These are phyloP conservation scores for Plodia interpunctella DNA, from an alignment of 1,140 invertebrate species.

Conservation along the genomic window DNA sequence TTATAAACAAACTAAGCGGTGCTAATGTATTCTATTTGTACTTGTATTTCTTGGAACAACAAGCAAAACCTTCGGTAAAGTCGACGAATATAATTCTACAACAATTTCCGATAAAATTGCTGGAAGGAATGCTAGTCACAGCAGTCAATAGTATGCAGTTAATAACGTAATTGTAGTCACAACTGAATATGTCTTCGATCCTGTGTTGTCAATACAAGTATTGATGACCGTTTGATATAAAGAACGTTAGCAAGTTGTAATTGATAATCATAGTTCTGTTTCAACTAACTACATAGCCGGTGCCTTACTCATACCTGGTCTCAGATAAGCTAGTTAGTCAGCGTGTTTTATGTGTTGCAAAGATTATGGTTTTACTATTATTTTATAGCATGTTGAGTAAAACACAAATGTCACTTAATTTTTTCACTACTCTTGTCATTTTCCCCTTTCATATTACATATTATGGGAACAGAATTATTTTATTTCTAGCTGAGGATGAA, in stretches of 20 bases:
- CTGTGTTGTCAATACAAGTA: neutral
- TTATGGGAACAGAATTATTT: too few relatives aligned
- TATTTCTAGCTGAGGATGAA: too few relatives aligned
- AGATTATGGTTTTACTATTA: neutral
- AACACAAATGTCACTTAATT: too few relatives aligned
- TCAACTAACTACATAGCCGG: neutral
- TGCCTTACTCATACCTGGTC: slow-evolving; percentile 27
- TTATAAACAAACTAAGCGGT: neutral
- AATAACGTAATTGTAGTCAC: neutral
- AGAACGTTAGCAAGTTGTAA: neutral
- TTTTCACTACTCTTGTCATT: too few relatives aligned
- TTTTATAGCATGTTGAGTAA: neutral
- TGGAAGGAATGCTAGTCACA: neutral
- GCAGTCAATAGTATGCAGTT: neutral
- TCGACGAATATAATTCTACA: neutral
- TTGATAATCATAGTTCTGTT: neutral
- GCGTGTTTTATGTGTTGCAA: neutral
- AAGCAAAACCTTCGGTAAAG: neutral
- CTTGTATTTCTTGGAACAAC: neutral
- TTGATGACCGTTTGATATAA: neutral
- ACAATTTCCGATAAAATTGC: neutral
- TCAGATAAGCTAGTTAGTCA: slow-evolving; percentile 30
- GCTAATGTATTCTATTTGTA: neutral
- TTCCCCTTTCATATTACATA: too few relatives aligned
- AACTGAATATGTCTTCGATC: neutral